Conservation (phyloP, 1,140 invertebrate species). For the Archivesica marissinica region DNA sequence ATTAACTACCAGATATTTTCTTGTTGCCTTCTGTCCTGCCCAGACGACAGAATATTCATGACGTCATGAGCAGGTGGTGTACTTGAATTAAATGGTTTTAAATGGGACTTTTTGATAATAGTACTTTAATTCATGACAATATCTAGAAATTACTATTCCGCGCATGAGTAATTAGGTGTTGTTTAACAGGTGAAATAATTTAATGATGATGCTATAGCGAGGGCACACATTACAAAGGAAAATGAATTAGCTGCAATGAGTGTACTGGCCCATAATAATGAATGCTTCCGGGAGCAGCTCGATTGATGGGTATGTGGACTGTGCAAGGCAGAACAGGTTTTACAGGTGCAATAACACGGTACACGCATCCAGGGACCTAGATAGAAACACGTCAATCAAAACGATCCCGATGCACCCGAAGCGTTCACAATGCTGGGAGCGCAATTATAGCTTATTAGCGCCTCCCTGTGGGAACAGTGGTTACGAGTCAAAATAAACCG, state of each 20-base stretch:
- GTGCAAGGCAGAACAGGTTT: not conserved
- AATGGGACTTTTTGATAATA: not conserved
- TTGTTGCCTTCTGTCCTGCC: not conserved
- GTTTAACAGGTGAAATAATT: constrained; percentile 27
- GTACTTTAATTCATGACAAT: not conserved
- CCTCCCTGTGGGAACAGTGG: too few relatives aligned
- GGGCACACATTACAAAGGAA: not conserved
- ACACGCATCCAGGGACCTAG: too few relatives aligned
- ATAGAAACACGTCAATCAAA: too few relatives aligned
- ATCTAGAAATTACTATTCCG: constrained; percentile 19
- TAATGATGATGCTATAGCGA: not conserved
- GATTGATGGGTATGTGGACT: not conserved
- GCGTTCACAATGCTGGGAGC: too few relatives aligned
- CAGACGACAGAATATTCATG: constrained; percentile 15
- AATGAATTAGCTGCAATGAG: too few relatives aligned
- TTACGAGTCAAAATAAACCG: too few relatives aligned
- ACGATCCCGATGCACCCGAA: too few relatives aligned
- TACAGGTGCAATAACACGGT: too few relatives aligned
- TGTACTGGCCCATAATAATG: not conserved
- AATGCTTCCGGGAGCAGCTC: not conserved
- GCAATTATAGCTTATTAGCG: too few relatives aligned
- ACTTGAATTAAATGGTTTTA: constrained; percentile 30
- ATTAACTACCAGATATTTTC: not conserved
- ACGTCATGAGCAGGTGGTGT: not conserved
- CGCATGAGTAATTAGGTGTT: not conserved